Conservation (phyloP, 2,888 invertebrate genomes). For the Cantharis flavilabris region DNA sequence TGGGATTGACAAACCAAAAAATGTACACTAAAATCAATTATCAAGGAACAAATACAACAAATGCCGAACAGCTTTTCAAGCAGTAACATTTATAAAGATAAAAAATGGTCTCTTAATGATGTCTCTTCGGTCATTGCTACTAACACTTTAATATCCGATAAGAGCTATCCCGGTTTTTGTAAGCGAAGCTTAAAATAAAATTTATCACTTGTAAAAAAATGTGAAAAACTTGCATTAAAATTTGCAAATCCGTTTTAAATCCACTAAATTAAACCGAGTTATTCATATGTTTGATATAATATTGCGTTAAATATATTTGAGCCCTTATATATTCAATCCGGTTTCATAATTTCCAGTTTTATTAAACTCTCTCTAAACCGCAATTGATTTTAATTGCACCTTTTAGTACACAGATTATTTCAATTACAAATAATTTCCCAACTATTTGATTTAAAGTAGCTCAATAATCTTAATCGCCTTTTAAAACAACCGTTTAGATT, state of each 20-base stretch:
- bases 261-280: not conserved
- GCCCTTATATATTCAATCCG: not conserved
- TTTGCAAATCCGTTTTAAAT: not conserved
- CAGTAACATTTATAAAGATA: not conserved
- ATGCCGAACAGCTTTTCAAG: not conserved
- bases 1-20: not conserved
- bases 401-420: not conserved
- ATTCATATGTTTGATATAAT: not conserved
- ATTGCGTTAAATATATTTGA: not conserved
- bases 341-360: not conserved
- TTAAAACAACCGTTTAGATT: constrained; percentile 2
- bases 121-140: not conserved
- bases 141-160: not conserved
- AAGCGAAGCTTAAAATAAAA: not conserved
- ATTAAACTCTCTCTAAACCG: not conserved
- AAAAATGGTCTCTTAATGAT: not conserved
- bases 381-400: not conserved
- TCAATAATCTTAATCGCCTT: not conserved
- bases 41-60: not conserved
- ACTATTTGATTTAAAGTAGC: not conserved
- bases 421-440: not conserved
- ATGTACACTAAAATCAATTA: not conserved
- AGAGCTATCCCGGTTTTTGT: not conserved
- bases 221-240: not conserved
- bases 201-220: not conserved